Base-by-base conservation (phyloP, 2,888 invertebrate genomes). In the Scaptomyza caliginosa region DNA sequence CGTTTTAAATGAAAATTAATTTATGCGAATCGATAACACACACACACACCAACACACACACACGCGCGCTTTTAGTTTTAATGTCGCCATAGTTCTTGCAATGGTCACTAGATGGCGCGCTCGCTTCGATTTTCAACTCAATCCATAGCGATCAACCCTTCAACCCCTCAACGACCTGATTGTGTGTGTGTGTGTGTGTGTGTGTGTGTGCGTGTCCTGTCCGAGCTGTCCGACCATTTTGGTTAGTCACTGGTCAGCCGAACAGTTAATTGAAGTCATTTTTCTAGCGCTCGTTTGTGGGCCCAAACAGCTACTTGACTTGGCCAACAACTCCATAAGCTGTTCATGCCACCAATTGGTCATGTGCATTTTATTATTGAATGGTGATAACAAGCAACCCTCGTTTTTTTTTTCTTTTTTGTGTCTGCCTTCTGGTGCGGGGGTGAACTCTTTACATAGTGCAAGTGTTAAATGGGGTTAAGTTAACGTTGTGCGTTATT, bases 1-100 rank as follows among this genome's bases (percentile, higher is more conserved):
- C 84, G 81, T 84, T 82, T 82, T 81, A 82, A 85, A 81, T 82
- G 79, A 72, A 79, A 83, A 85, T 85, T 83, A 85, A 83, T 83
- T 85, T 85, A 83, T 83, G 82, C 82, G 73, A 83, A 83, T 83
- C 82, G 85, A 83, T 83, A 85, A 85, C 50, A 28, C 45, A 60
- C 54, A 36, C 42, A 48, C 55, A 38, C 16, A 52, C 24, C 39
- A 21, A 23, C 40, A 16, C 38, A 40, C 11, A 28, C 48, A 32
- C 8, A 23, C 11, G 38, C 8, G 26, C 2, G 19, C 38, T 51
- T 62, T 55, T 63, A 54, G 51, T 52, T 68, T 16, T 50, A 45
- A 50, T 51, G 57, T 52, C 32, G 55, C 56, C 30, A 8, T 57
- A 54, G 51, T 46, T 51, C 17, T 13, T 30, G 24, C 11, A 58